Conservation (phyloP, 2,797 vertebrate genomes). For the Notolabrus celidotus region DNA sequence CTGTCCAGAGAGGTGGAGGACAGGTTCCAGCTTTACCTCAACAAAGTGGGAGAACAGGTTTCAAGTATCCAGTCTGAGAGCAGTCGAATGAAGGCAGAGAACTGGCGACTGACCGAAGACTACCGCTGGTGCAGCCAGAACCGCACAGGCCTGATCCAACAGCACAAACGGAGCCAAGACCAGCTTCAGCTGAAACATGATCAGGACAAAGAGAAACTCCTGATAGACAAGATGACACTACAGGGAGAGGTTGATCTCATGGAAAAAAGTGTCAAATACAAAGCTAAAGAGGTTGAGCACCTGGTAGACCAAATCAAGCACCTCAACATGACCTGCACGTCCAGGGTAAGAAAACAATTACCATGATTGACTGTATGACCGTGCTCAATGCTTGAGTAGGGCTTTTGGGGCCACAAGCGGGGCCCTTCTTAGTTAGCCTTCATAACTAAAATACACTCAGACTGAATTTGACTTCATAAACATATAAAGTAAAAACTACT, state of each 20-base stretch:
- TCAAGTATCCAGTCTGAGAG: constrained; percentile 64
- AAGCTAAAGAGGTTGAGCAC: constrained; percentile 57
- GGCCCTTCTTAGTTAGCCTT: not conserved
- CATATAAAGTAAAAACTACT: too few species aligned
- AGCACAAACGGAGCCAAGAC: constrained; percentile 42
- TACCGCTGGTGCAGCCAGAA: constrained; percentile 76
- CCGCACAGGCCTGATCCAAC: constrained; percentile 56
- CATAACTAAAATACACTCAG: too few species aligned
- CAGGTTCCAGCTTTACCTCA: constrained; percentile 82
- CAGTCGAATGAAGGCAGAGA: constrained; percentile 74
- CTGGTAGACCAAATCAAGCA: constrained; percentile 59
- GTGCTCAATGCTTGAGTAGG: not conserved
- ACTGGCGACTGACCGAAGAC: constrained; percentile 69
- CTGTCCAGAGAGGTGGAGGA: constrained; percentile 82
- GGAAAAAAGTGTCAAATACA: constrained; percentile 64
- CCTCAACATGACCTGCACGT: constrained; percentile 69
- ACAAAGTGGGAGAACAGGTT: constrained; percentile 72
- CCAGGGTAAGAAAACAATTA: constrained; percentile 51
- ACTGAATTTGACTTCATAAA: too few species aligned
- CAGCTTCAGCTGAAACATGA: constrained; percentile 70
- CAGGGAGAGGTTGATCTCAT: constrained; percentile 59
- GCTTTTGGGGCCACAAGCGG: not conserved
- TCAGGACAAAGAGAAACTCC: constrained; percentile 65
- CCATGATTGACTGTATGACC: not conserved
- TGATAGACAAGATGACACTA: constrained; percentile 74